Evolutionary conservation across 1,140 invertebrate species (phyloP), one percentile per base, ranked within the genome.

Genomic region (Drosophila parvula): DNA sequence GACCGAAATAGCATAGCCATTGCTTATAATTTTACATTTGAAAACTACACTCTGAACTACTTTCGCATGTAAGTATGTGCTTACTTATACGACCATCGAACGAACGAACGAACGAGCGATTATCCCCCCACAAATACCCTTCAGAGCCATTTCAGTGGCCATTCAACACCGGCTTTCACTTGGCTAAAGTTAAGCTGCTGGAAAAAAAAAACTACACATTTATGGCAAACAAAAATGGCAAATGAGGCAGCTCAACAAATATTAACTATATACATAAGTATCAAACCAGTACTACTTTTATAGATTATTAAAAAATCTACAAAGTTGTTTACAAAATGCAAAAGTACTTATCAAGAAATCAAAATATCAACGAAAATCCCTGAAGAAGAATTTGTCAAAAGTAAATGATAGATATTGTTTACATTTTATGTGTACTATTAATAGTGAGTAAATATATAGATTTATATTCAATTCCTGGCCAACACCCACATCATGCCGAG

Each of bases 21-120:
- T 86, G 76, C 83, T 88, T 89, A 89, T 88, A 88, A 88, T 83
- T 74, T 83, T 77, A 83, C 65, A 64, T 78, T 78, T 67, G 47
- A 56, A 85, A 85, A 81, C 81, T 82, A 65, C 76, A 88, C 60
- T 88, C 80, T 81, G 40, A 65, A 78, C 79, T 65, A 81, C 78
- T 86, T 78, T 83, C 41, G 44, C 57, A 58, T 71, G 74, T 79
- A 78, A 78, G 76, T 69, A 57, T 53, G 76, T 62, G 55, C 75
- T 73, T 70, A 63, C 57, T 71, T 62, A 79, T 68, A 59, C 44
- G 74, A 78, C 74, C 69, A 71, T 73, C 53, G 67, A 71, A 58
- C 30, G 65, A 57, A 32, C 43, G 41, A 69, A 34, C 68, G 43
- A 70, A 57, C 41, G 68, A 59, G 41, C 53, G 65, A 71, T 71